Percentiles rank a stretch among this genome's conserved stretches.
These are phyloP conservation scores for Drosophila orosa DNA, from an alignment of 1,140 invertebrate genomes.

Conservation along the genomic window DNA sequence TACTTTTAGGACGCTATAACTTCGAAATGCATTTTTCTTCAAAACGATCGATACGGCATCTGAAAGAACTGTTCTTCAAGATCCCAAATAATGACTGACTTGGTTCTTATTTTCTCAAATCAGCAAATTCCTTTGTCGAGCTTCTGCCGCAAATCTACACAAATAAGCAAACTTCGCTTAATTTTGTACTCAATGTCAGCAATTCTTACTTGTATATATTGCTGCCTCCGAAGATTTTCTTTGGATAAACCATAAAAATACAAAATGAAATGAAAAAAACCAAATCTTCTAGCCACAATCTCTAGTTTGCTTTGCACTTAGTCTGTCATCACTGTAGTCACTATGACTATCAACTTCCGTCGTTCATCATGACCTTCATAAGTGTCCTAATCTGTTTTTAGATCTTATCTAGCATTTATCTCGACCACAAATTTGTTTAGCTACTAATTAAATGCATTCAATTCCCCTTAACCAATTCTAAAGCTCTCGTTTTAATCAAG, in stretches of 20 bases:
- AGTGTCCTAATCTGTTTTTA: conserved; percentile 25
- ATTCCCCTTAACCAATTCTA: not conserved
- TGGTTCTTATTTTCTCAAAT: no score
- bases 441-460: conserved; percentile 24
- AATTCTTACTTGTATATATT: no score
- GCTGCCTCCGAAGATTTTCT: no score
- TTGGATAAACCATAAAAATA: not conserved
- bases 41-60: no score
- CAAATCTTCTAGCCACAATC: not conserved
- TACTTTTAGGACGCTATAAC: no score
- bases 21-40: no score
- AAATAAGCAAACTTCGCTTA: not conserved
- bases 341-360: conserved; percentile 2
- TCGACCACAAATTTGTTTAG: conserved; percentile 22
- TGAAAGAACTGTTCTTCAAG: no score
- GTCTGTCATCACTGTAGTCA: conserved; percentile 11
- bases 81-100: no score
- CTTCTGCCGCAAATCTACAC: no score
- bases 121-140: no score
- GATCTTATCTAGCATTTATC: conserved; percentile 35
- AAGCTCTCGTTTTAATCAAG: conserved; percentile 19
- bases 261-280: not conserved
- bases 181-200: no score
- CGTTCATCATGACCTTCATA: conserved; percentile 25
- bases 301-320: not conserved